Conservation (phyloP, 2,113 vertebrate genomes). For the Lipophrys pholis region DNA sequence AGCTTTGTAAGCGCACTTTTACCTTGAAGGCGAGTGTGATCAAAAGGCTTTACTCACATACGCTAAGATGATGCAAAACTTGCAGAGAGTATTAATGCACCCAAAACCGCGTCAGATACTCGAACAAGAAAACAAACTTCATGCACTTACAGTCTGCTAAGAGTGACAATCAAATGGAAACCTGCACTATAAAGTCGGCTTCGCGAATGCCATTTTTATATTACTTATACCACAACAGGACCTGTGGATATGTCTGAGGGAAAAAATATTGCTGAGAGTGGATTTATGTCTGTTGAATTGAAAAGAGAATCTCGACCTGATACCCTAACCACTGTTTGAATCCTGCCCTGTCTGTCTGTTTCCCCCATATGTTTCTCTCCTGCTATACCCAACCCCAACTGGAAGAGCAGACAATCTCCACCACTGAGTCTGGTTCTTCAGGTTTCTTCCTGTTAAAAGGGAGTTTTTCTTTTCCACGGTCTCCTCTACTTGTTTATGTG, state of each 20-base stretch:
- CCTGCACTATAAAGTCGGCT: constrained; percentile 30
- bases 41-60: constrained; percentile 19
- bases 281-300: no score
- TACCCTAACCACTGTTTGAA: no score
- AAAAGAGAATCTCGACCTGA: no score
- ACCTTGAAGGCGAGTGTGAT: constrained; percentile 45
- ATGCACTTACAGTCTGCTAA: not conserved
- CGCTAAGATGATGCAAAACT: constrained; percentile 25
- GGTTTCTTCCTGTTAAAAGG: no score
- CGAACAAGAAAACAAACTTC: not conserved
- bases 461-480: no score
- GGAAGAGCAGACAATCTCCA: no score
- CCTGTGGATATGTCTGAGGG: constrained; percentile 15
- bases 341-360: no score
- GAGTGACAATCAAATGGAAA: not conserved
- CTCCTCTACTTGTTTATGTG: no score
- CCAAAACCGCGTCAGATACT: not conserved
- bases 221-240: constrained; percentile 20
- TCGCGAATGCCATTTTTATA: constrained; percentile 1
- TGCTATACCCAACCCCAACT: no score
- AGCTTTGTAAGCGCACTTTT: constrained; percentile 24
- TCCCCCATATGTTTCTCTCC: no score
- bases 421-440: no score
- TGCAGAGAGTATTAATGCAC: constrained; percentile 9
- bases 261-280: not conserved